Conservation (phyloP, 2,888 invertebrate species). For the Biston stratarius region DNA sequence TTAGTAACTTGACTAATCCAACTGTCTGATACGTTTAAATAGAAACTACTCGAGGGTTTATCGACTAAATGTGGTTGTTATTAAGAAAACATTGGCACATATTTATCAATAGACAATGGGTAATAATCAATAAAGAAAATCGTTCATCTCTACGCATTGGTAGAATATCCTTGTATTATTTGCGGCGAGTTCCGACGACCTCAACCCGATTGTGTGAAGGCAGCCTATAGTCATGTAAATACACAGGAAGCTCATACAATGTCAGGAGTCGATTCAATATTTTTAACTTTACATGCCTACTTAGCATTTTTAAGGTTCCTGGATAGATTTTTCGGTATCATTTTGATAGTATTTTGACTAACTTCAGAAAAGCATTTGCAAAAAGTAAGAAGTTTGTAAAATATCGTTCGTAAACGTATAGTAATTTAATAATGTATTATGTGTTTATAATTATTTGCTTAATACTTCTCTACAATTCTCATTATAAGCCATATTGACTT, state of each 20-base stretch:
- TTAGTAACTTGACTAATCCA: constrained; percentile 1
- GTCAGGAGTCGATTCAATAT: constrained; percentile 66
- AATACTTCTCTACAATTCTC: too few relatives aligned
- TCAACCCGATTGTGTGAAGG: constrained; percentile 82
- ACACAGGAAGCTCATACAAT: constrained; percentile 81
- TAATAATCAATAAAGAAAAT: constrained; percentile 30
- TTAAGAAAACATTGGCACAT: constrained; percentile 22
- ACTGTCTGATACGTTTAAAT: constrained; percentile 20
- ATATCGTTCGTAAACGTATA: neutral
- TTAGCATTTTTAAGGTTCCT: constrained; percentile 41
- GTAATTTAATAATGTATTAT: too few relatives aligned
- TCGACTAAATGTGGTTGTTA: constrained; percentile 13
- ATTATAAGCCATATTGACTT: neutral
- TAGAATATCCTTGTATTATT: constrained; percentile 43
- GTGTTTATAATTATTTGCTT: too few relatives aligned
- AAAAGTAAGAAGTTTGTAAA: neutral
- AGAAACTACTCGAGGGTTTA: constrained; percentile 6
- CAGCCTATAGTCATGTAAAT: constrained; percentile 78
- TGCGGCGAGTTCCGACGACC: constrained; percentile 67
- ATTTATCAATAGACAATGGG: constrained; percentile 44
- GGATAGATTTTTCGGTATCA: neutral
- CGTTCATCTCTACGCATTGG: constrained; percentile 41
- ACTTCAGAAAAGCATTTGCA: neutral
- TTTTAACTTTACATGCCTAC: constrained; percentile 38
- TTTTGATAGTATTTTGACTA: neutral